Evolutionary conservation across 2,797 vertebrate genomes (phyloP), one percentile per base, ranked within the genome.

Genomic region (Telmatherina bonti): DNA sequence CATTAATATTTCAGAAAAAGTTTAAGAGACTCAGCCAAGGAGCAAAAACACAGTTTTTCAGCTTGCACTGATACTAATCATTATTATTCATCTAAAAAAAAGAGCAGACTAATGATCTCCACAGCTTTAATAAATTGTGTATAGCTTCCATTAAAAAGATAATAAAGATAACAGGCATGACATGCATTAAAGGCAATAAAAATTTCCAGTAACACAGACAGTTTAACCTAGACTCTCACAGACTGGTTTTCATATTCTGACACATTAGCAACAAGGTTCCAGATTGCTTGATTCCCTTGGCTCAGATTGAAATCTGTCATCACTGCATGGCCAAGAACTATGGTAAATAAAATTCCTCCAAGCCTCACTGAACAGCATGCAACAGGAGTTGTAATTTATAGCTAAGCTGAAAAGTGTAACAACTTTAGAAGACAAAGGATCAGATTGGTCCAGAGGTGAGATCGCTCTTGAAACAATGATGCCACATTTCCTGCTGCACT

Each of bases 1-100:
- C 69, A 90, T 90, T 87, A 90, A 91, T 86, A 89, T 91, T 92
- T 89, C 77, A 91, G 67, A 82, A 76, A 85, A 85, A 76, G 69
- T 82, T 86, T 83, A 85, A 84, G 71, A 77, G 64, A 82, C 47
- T 70, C 70, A 67, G 36, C 18, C 12, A 60, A n/a, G 62, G 75
- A 79, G 29, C 31, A 52, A 62, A 41, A 60, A 79, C 79, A 85
- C 85, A 74, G 59, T 74, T 58, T 66, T 78, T 73, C 56, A 63
- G 22, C 56, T 61, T 38, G 27, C 9, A 72, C 62, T 38, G 41
- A 83, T 53, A 72, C 57, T 76, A 83, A 77, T 70, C 69, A 76
- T 79, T 69, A 67, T 62, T 62, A 62, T 71, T 73, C 76, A 85
- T 67, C 74, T 68, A 63, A 47, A 70, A 61, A n/a, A 74, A 60